These are phyloP conservation scores for Phoxinus dragarum DNA, from an alignment of 2,797 vertebrate genomes.

Conservation along the genomic window DNA sequence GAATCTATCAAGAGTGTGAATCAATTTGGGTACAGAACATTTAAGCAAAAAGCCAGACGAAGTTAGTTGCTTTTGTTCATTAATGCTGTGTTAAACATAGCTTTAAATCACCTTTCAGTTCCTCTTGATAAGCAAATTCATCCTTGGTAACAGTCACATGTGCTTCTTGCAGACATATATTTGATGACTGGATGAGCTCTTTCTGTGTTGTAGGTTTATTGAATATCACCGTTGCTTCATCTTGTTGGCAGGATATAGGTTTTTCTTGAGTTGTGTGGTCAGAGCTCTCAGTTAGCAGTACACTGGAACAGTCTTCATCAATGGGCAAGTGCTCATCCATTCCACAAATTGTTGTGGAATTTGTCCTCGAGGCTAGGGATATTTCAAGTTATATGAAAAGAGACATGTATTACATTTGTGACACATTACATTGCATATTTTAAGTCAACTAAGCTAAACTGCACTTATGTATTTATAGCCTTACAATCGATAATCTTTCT, in stretches of 20 bases:
- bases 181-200: constrained; percentile 74
- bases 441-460: constrained; percentile 10
- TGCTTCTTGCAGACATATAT: constrained; percentile 71
- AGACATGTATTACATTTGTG: constrained; percentile 73
- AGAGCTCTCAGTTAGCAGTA: constrained; percentile 70
- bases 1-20: constrained; percentile 48
- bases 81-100: constrained; percentile 53
- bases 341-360: constrained; percentile 73
- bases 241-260: constrained; percentile 65
- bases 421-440: constrained; percentile 55
- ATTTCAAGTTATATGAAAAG: constrained; percentile 78
- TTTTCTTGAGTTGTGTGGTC: constrained; percentile 64
- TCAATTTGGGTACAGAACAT: constrained; percentile 37
- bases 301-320: constrained; percentile 73
- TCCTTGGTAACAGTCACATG: constrained; percentile 76
- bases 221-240: constrained; percentile 70
- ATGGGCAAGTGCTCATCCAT: constrained; percentile 69
- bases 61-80: constrained; percentile 58
- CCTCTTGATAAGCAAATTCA: constrained; percentile 76
- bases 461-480: not conserved
- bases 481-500: not conserved
- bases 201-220: constrained; percentile 72
- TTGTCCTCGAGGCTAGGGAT: constrained; percentile 78
- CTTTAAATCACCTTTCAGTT: constrained; percentile 84
- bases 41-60: constrained; percentile 53